phyloP scores from a whole-genome alignment of 2,797 vertebrate species.

The Dipus sagitta region DNA sequence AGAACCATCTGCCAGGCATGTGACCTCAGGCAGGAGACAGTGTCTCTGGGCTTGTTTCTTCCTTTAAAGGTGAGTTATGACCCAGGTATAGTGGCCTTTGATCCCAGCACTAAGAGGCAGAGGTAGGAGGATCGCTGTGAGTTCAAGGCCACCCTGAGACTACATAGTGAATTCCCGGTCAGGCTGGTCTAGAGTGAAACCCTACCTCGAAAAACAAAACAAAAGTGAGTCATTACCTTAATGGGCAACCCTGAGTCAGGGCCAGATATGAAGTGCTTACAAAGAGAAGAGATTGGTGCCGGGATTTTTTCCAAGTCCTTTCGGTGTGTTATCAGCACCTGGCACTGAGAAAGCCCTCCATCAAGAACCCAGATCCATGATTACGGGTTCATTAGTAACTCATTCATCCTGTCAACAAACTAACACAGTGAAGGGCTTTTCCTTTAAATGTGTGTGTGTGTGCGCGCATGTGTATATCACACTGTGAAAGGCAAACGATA shows the following conservation, averaged over 20 bases:
- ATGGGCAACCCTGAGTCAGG: background rate
- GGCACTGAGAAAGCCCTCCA: no score
- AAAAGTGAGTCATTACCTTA: background rate
- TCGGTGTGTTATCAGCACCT: background rate
- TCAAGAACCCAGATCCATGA: background rate
- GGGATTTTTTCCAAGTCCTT: background rate
- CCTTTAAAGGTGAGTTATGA: background rate
- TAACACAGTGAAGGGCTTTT: no score
- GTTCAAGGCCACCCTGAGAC: no score
- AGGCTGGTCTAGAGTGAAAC: no score
- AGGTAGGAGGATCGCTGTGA: no score
- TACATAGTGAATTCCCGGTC: no score
- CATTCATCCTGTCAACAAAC: background rate
- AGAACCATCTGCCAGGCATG: background rate
- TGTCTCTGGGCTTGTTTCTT: background rate
- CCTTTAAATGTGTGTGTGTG: no score
- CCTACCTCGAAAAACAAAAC: no score
- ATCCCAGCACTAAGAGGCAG: no score
- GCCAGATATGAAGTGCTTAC: background rate
- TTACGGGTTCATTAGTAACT: background rate
- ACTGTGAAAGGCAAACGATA: no score
- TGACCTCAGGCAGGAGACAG: background rate
- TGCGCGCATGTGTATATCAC: no score
- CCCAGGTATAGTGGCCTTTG: no score
- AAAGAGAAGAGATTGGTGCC: background rate